Conservation (phyloP, 2,113 vertebrate genomes). For the Gopherus flavomarginatus region DNA sequence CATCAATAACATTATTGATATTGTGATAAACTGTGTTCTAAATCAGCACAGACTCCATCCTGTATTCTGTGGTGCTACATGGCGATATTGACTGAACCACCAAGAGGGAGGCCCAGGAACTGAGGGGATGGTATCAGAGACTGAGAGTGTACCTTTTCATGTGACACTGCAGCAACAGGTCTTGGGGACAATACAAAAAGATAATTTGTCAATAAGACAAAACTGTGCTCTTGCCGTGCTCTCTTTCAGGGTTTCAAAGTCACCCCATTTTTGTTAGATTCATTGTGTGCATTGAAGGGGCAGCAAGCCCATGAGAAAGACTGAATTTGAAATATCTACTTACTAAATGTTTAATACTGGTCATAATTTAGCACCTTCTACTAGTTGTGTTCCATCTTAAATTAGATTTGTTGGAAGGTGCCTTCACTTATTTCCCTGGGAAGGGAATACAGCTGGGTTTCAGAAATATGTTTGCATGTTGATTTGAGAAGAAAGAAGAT, state of each 20-base stretch:
- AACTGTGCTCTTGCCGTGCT: neutral
- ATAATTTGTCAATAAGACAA: accelerated
- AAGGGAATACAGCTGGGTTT: neutral
- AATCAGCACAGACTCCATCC: neutral
- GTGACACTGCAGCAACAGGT: neutral
- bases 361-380: neutral
- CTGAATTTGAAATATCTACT: neutral
- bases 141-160: accelerated
- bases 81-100: accelerated
- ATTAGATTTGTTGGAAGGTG: neutral
- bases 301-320: neutral
- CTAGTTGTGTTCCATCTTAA: neutral
- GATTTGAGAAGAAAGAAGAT: neutral
- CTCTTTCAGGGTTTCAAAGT: neutral
- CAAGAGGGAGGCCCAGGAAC: neutral
- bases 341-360: neutral
- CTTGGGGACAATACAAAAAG: neutral
- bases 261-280: neutral
- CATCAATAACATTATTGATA: neutral
- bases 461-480: neutral
- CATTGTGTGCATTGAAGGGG: neutral
- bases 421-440: neutral
- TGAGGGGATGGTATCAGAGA: neutral
- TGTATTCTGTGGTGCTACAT: neutral
- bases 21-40: neutral